These are phyloP conservation scores for Microchrysa polita DNA, from an alignment of 2,888 invertebrate species.

Conservation along the genomic window DNA sequence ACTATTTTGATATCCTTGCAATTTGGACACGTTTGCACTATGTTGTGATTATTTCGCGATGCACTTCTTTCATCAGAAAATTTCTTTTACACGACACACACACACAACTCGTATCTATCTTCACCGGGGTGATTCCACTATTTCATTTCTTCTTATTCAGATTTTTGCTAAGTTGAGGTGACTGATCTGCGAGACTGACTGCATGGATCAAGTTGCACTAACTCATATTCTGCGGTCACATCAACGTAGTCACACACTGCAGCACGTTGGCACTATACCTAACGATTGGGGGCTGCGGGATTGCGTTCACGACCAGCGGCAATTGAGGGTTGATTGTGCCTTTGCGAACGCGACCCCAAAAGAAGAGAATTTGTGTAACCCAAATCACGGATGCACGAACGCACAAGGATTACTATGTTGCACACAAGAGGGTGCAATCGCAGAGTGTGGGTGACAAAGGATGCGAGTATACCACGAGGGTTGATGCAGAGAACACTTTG, in stretches of 20 bases:
- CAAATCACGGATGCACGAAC: background rate
- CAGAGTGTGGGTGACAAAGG: background rate
- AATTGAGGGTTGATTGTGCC: slow-evolving; percentile 21
- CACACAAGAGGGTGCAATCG: background rate
- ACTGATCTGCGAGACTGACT: slow-evolving; percentile 1
- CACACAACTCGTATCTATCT: slow-evolving; percentile 11
- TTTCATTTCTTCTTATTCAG: background rate
- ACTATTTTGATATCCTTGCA: no score
- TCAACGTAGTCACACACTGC: no score
- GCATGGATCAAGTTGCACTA: slow-evolving; percentile 37
- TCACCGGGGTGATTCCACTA: slow-evolving; percentile 23
- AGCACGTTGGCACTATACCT: slow-evolving; percentile 35
- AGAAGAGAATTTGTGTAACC: slow-evolving; percentile 24
- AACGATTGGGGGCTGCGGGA: background rate
- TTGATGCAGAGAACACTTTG: background rate
- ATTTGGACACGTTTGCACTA: no score
- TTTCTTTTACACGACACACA: background rate
- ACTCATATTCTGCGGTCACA: slow-evolving; percentile 36
- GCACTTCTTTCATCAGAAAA: background rate
- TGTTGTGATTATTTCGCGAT: no score
- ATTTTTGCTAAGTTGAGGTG: slow-evolving; percentile 3
- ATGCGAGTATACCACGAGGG: no score
- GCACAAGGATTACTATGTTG: slow-evolving; percentile 12
- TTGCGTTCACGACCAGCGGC: slow-evolving; percentile 21
- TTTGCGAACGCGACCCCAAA: slow-evolving; percentile 14